Percentiles rank a stretch among this genome's conserved stretches.
These are phyloP conservation scores for Sus scrofa DNA, from an alignment of 2,113 vertebrate genomes.

Conservation along the genomic window DNA sequence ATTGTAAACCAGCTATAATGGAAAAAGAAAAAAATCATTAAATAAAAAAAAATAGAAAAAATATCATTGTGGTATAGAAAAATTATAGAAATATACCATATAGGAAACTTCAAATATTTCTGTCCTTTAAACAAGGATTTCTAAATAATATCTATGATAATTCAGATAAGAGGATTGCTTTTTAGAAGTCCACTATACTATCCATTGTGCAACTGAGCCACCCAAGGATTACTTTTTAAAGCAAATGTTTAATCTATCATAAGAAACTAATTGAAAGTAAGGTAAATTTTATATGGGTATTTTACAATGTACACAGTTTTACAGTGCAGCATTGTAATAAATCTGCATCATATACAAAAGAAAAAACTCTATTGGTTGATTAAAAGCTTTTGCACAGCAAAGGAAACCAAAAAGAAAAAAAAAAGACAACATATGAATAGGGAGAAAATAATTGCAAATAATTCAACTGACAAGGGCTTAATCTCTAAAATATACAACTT, in stretches of 20 bases:
- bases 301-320: background rate
- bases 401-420: too few relatives aligned
- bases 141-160: background rate
- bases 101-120: background rate
- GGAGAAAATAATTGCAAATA: too few relatives aligned
- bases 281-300: background rate
- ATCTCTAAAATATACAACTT: too few relatives aligned
- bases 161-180: background rate
- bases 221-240: background rate
- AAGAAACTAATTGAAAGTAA: background rate
- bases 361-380: background rate
- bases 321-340: background rate
- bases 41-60: background rate
- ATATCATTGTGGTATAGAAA: background rate
- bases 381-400: too few relatives aligned
- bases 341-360: background rate
- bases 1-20: too few relatives aligned
- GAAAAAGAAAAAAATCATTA: too few relatives aligned
- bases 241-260: background rate
- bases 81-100: background rate
- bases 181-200: background rate
- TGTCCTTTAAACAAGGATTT: background rate
- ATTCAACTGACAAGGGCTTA: too few relatives aligned
- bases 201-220: too few relatives aligned
- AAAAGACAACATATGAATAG: too few relatives aligned